Percentiles rank a stretch among this genome's conserved stretches.
Evolutionary conservation across 1,140 invertebrate genomes (phyloP).

Genomic region (Zophobas morio): DNA sequence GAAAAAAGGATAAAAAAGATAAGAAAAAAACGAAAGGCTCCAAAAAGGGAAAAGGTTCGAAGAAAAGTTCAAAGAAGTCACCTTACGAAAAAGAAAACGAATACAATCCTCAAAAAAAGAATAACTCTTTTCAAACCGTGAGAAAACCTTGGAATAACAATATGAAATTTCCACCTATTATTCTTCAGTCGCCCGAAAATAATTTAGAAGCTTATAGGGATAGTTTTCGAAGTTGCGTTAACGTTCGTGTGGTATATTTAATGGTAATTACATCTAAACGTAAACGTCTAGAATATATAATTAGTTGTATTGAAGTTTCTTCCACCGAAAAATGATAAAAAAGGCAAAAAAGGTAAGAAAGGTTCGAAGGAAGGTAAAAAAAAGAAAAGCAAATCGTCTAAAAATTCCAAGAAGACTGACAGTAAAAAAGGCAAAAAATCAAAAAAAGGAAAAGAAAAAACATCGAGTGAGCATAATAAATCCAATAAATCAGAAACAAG

Average conservation of each 20-base stretch:
- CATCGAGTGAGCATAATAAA: slow-evolving; percentile 28
- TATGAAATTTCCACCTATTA: slow-evolving; percentile 69
- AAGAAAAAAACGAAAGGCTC: slow-evolving; percentile 44
- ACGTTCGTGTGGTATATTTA: slow-evolving; percentile 68
- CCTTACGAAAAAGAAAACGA: slow-evolving; percentile 54
- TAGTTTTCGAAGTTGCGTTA: slow-evolving; percentile 69
- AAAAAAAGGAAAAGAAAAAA: slow-evolving; percentile 15
- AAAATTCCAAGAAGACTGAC: neutral
- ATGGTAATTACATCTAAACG: slow-evolving; percentile 61
- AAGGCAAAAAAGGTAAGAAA: neutral
- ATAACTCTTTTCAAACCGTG: slow-evolving; percentile 69
- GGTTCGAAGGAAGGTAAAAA: slow-evolving; percentile 34
- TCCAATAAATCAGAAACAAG: slow-evolving; percentile 4
- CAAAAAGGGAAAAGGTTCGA: slow-evolving; percentile 18
- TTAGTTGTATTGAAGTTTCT: slow-evolving; percentile 46
- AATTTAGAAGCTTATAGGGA: slow-evolving; percentile 69
- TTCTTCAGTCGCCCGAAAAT: slow-evolving; percentile 67
- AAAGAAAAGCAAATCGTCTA: slow-evolving; percentile 19
- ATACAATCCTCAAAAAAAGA: slow-evolving; percentile 60
- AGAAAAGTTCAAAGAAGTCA: slow-evolving; percentile 30
- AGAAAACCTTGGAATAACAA: slow-evolving; percentile 69
- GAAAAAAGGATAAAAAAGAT: slow-evolving; percentile 29
- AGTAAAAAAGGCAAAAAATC: slow-evolving; percentile 49
- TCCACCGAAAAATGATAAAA: slow-evolving; percentile 29
- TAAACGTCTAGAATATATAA: no score